These are phyloP conservation scores for Lordiphosa collinella DNA, from an alignment of 1,140 invertebrate species.

Conservation along the genomic window DNA sequence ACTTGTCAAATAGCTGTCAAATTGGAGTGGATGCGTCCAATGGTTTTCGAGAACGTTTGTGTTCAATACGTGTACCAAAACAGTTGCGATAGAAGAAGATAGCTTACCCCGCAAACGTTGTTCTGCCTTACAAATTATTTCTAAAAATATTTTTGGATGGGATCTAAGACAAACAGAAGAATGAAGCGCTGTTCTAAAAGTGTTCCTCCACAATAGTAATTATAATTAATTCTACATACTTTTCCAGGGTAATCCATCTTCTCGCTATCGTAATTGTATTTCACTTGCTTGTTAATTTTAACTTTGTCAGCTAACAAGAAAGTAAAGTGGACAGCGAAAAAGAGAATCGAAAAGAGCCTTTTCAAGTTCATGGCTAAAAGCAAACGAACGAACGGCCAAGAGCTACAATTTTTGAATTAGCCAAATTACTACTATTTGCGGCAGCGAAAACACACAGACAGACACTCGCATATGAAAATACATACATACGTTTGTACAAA, in stretches of 20 bases:
- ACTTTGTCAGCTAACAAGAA: conserved; percentile 48
- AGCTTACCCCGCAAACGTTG: no score
- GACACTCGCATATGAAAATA: conserved; percentile 16
- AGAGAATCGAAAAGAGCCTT: conserved; percentile 43
- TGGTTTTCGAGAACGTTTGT: no score
- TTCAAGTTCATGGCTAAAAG: conserved; percentile 72
- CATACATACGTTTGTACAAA: conserved; percentile 9
- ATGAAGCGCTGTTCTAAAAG: no score
- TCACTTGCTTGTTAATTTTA: conserved; percentile 57
- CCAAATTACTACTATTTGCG: neutral
- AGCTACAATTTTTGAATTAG: no score
- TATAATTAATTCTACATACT: neutral
- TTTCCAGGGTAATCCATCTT: neutral
- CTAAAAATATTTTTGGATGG: no score
- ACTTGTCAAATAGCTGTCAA: no score
- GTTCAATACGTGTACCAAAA: no score
- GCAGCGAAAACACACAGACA: conserved; percentile 10
- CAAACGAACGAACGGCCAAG: conserved; percentile 15
- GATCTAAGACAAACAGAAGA: no score
- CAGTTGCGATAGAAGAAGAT: no score
- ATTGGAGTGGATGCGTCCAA: no score
- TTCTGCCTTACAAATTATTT: no score
- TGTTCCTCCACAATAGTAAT: no score
- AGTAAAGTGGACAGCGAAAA: conserved; percentile 7
- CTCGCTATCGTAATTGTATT: conserved; percentile 5